Percentiles rank a stretch among this genome's conserved stretches.
Evolutionary conservation across 2,888 invertebrate species (phyloP).

Genomic region (Ectropis crepuscularia): DNA sequence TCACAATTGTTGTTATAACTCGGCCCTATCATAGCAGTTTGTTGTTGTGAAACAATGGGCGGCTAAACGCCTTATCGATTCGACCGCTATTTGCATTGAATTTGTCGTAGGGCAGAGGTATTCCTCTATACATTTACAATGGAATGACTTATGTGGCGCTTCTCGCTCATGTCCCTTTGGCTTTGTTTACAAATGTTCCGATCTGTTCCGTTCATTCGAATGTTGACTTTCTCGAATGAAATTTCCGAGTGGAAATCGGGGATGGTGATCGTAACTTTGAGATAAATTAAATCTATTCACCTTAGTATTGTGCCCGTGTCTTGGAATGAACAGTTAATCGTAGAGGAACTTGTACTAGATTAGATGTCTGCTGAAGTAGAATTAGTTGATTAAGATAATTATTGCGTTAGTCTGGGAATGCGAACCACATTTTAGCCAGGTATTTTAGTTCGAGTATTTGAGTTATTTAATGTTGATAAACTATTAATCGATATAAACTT

Average conservation of each 20-base stretch:
- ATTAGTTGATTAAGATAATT: background rate
- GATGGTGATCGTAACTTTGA: conserved; percentile 19
- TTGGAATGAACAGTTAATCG: conserved; percentile 3
- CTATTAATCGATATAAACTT: background rate
- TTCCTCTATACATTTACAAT: conserved; percentile 27
- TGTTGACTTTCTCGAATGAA: conserved; percentile 29
- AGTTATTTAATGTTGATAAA: background rate
- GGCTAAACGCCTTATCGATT: conserved; percentile 56
- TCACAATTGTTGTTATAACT: conserved; percentile 76
- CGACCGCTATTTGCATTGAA: conserved; percentile 52
- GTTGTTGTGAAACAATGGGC: conserved; percentile 68
- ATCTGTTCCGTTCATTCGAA: conserved; percentile 23
- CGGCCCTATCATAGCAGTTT: conserved; percentile 67
- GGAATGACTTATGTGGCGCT: conserved; percentile 28
- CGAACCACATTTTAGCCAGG: background rate
- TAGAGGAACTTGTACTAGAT: conserved; percentile 13
- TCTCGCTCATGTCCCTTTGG: conserved; percentile 14
- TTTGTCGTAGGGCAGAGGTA: conserved; percentile 41
- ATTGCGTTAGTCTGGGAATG: background rate
- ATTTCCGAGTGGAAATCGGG: conserved; percentile 28
- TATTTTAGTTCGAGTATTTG: background rate
- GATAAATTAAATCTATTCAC: conserved; percentile 26
- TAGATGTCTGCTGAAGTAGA: conserved; percentile 1
- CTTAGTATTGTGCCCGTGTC: conserved; percentile 21
- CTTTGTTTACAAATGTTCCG: conserved; percentile 32